Evolutionary conservation across 2,113 vertebrate species (phyloP), one percentile per base, ranked within the genome.

Genomic region (Epinephelus moara): DNA sequence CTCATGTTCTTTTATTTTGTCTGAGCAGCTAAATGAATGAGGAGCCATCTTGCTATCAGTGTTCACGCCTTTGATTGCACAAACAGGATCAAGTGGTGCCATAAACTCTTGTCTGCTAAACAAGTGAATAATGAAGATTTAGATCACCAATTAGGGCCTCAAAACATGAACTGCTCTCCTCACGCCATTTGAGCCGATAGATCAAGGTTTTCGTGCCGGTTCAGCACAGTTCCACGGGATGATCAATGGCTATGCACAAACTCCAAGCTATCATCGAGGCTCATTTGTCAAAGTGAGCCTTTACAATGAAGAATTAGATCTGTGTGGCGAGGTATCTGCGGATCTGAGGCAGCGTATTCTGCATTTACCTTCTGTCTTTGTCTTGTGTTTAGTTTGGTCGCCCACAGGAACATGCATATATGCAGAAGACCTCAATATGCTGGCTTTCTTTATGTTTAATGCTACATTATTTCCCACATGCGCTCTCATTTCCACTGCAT

Each of bases 51-150:
- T 30, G 59, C 67, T 74, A 57, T 49, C 45, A 23, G 59, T 63
- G 59, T 84, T 64, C 47, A 23, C 49, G 76, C 64, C 23, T 72
- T 74, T 80, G 82, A 84, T 81, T 81, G 78, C 78, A 81, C 82
- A 79, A 79, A 80, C 62, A 75, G 80, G 75, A 84, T 81, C 80
- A 74, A 77, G 74, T 37, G 70, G 63, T 76, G 70, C 53, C 84
- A 78, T 78, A 77, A 79, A 88, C 42, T 55, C 57, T 72, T 61
- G 74, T 88, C 62, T 74, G 78, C 76, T 87, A 83, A 88, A 94
- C 72, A 84, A 80, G 68, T 82, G 70, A 82, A 87, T 83, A 80
- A 91, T 92, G 68, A 87, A 89, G 89, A 94, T 89, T 89, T 90
- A 92, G 82, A 81, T 84, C 63, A 49, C 62, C 81, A 88, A 85